Evolutionary conservation across 1,140 invertebrate genomes (phyloP), one percentile per base, ranked within the genome.

Genomic region (Pectinophora gossypiella): DNA sequence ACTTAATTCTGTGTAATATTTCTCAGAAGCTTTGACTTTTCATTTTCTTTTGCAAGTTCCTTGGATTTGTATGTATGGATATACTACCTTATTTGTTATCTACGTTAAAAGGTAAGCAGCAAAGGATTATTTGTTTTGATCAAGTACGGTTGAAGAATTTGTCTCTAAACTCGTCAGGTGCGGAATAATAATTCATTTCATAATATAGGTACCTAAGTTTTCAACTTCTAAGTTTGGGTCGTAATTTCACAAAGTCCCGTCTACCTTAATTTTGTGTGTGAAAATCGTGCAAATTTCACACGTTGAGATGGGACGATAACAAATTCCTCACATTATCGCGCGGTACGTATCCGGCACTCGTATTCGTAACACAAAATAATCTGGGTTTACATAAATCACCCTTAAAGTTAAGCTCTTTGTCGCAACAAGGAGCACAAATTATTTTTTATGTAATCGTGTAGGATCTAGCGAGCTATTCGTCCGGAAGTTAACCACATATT

Each of bases 381-480:
- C 43, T 47, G 36, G 47, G 20, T 43, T 59, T 43, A 35, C 45
- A 51, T 60, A 55, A 60, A 60, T 60, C 58, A 51, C 52, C 47
- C 36, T 22, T 50, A 23, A 43, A 53, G 49, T 19, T 56, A 21
- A 50, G 36, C 7, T 2, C 42, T 48, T 45, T 36, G 40, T 59
- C 19, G 13, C 18, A 51, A 36, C 45, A 44, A 23, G 44, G 21
- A 23, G 44, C 20, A 50, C 35, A 61, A 61, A 56, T 53, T 47
- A 61, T 23, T 23, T 23, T 10, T n/a, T n/a, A n/a, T n/a, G n/a
- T n/a, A n/a, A n/a, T n/a, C n/a, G n/a, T n/a, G n/a, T n/a, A n/a
- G n/a, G n/a, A n/a, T n/a, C n/a, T n/a, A n/a, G n/a, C n/a, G n/a
- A n/a, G n/a, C n/a, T n/a, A n/a, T n/a, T n/a, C n/a, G n/a, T n/a